phyloP scores from a whole-genome alignment of 2,888 invertebrate species.

The Cylindroiulus punctatus region DNA sequence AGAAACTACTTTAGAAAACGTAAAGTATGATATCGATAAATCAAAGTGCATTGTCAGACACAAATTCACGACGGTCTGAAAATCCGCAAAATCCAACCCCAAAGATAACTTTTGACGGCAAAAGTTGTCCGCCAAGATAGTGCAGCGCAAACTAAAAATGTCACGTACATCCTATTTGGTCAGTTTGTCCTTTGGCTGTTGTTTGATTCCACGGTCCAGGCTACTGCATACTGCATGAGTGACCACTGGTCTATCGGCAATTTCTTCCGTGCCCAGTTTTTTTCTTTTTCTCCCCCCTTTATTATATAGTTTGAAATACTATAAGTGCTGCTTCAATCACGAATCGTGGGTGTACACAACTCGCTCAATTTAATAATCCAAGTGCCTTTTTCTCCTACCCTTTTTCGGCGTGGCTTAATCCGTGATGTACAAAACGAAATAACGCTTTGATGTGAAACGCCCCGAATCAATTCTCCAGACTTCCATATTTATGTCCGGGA shows the following conservation, averaged over 20 bases:
- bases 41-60: neutral
- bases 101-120: too few relatives aligned
- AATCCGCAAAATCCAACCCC: neutral
- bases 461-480: neutral
- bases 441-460: conserved; percentile 27
- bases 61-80: neutral
- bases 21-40: neutral
- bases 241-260: neutral
- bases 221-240: conserved; percentile 27
- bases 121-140: neutral
- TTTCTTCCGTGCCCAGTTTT: neutral
- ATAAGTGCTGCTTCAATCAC: conserved; percentile 27
- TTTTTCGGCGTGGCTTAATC: conserved; percentile 27
- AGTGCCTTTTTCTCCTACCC: neutral
- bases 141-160: conserved; percentile 14
- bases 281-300: neutral
- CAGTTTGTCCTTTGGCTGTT: neutral
- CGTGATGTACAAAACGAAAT: conserved; percentile 28
- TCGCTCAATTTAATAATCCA: conserved; percentile 21
- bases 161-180: neutral
- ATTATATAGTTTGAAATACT: conserved; percentile 2
- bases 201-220: neutral
- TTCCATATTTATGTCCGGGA: conserved; percentile 17
- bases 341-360: conserved; percentile 9
- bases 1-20: too few relatives aligned